A percentile compares a stretch with the other conserved stretches of the same genome.
Evolutionary conservation across 2,888 invertebrate species (phyloP).

Genomic region (Trachelus iudaicus): DNA sequence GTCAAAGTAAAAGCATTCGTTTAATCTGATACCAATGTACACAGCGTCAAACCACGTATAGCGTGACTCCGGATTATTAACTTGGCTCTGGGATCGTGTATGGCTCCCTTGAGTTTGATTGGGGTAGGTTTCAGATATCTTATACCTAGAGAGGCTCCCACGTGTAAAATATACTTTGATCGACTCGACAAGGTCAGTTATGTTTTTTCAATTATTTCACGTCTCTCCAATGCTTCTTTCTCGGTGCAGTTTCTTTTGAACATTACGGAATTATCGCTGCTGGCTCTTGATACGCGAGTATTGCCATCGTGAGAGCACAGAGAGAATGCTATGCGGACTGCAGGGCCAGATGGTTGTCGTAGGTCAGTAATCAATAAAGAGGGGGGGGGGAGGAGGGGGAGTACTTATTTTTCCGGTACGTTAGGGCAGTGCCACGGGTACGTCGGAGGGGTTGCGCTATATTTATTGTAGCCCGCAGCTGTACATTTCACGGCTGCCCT

Average conservation of each 20-base stretch:
- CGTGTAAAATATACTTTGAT: too few relatives aligned
- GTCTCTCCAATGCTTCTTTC: too few relatives aligned
- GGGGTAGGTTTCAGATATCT: slow-evolving; percentile 49
- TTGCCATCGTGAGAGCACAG: neutral
- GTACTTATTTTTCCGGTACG: slow-evolving; percentile 37
- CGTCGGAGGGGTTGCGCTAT: slow-evolving; percentile 4
- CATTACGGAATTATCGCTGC: too few relatives aligned
- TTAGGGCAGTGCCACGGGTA: slow-evolving; percentile 8
- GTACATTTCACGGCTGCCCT: slow-evolving; percentile 19
- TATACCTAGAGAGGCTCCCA: too few relatives aligned
- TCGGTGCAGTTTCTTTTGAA: too few relatives aligned
- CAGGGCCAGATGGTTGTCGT: slow-evolving; percentile 50
- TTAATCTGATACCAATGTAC: too few relatives aligned
- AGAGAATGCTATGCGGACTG: slow-evolving; percentile 3
- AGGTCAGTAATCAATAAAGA: slow-evolving; percentile 53
- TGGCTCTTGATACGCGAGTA: too few relatives aligned
- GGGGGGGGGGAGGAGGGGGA: too few relatives aligned
- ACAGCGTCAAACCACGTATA: slow-evolving; percentile 13
- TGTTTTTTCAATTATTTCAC: too few relatives aligned
- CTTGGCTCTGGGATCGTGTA: slow-evolving; percentile 28
- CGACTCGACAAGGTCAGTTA: too few relatives aligned
- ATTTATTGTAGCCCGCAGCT: slow-evolving; percentile 11
- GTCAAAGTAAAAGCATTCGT: too few relatives aligned
- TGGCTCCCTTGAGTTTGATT: slow-evolving; percentile 48
- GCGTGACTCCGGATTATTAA: slow-evolving; percentile 47